phyloP scores from a whole-genome alignment of 2,888 invertebrate species.

The Melinaea menophilus region DNA sequence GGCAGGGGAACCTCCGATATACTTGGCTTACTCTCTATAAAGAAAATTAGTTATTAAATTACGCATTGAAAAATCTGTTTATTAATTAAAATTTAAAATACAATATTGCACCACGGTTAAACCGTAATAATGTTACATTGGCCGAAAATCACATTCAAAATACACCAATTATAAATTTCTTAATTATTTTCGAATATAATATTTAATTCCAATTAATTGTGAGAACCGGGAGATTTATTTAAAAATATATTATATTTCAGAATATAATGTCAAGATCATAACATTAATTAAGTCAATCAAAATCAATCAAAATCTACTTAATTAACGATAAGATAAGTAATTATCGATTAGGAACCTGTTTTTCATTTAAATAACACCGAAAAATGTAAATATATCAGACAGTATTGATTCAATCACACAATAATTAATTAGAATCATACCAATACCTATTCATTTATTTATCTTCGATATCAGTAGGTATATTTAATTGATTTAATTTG shows the following conservation, averaged over 20 bases:
- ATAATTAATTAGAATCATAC: neutral
- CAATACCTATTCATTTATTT: conserved; percentile 2
- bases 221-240: too few relatives aligned
- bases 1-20: conserved; percentile 69
- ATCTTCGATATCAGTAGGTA: too few relatives aligned
- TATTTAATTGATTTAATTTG: too few relatives aligned
- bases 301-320: conserved; percentile 7
- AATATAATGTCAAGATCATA: neutral
- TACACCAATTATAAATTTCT: too few relatives aligned
- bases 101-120: too few relatives aligned
- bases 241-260: too few relatives aligned
- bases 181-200: too few relatives aligned
- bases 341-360: neutral
- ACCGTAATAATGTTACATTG: too few relatives aligned
- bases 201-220: too few relatives aligned
- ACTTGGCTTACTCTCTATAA: conserved; percentile 61
- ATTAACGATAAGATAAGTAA: conserved; percentile 5
- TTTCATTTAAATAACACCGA: neutral
- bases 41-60: neutral
- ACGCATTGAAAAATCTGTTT: neutral
- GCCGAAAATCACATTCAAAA: too few relatives aligned
- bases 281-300: neutral
- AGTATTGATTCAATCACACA: neutral
- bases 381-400: neutral
- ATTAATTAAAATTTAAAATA: too few relatives aligned